Base-by-base conservation (phyloP, 2,797 vertebrate genomes). In the Centropyge bicolor region DNA sequence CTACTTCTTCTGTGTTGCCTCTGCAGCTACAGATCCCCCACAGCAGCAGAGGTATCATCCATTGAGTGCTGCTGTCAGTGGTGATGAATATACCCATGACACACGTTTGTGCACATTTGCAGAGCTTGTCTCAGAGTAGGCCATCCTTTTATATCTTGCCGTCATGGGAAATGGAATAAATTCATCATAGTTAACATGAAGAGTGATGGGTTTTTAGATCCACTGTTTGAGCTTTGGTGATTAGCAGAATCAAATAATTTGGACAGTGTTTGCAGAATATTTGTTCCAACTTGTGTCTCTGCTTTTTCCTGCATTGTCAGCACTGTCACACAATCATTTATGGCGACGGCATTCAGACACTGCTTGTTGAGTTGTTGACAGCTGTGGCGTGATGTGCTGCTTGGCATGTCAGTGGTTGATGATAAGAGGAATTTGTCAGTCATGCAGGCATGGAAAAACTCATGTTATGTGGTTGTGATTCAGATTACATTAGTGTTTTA, bases 401-500 rank as follows among this genome's bases (percentile, higher is more conserved):
- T 71, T 57, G 61, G 27, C 0, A 0, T 62, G 24, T 67, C 60
- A 38, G 35, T 55, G 38, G 24, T 9, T 72, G 68, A 77, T 78
- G 62, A 79, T 69, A 38, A 49, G 41, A 63, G 66, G 83, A 90
- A 86, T 70, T 78, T 78, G 67, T 82, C 75, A 62, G 65, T 59
- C 45, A 49, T 40, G 49, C 60, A 38, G 57, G 17, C 38, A 9
- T 36, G 67, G 35, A 69, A 55, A 76, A 81, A 41, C 17, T 5
- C 20, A 3, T 72, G 46, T 60, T 1, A 19, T 54, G 54, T 51
- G 54, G 11, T 5, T 31, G 27, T 67, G 73, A 75, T 41, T 91
- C 86, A 8, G 46, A 57, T 83, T 86, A 41, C 85, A 43, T 56
- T 4, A 20, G 67, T 20, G 36, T 69, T 81, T 63, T 38, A 14